Evolutionary conservation across 2,888 invertebrate genomes (phyloP), one percentile per base, ranked within the genome.

Genomic region (Linyphia triangularis): DNA sequence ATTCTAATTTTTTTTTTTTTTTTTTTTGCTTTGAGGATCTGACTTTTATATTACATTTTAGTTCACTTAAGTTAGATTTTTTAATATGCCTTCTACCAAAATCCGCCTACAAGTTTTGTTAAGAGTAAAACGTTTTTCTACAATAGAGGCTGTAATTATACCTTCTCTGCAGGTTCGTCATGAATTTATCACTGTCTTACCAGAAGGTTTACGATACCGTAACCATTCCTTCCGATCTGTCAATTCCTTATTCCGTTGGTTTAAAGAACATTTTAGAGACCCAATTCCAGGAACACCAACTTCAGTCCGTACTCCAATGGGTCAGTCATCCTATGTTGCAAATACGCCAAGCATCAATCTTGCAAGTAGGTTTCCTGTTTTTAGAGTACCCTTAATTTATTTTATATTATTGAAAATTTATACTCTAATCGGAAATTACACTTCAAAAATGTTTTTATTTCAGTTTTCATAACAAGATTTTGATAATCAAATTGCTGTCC

Each of bases 181-280:
- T 93, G 99, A 99, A 93, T 99, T 96, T 92, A 94, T 99, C 0
- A 96, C 97, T 0, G 95, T 99, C 0, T 96, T 96, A 2, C 97
- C 98, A 0, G 98, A 99, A 90, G 99, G 99, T 0, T 96, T 97
- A 92, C 95, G 96, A 81, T 99, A 97, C 93, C 94, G 99, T 28
- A 95, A 96, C 90, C 96, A 97, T 92, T 95, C 96, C 92, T 99
- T 99, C 93, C 96, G 96, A 91, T 95, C 96, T 0, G 94, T 98
- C 0, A 95, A 95, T 61, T 94, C 95, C 13, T 92, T 99, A 86
- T 95, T 99, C 91, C 96, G 96, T 89, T 99, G 99, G 99, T 99
- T 99, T 93, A 99, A 99, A 92, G 97, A 98, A 93, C 98, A 99
- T 93, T 99, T 98, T 94, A 94, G 97, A 90, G 98, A 99, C 92